phyloP scores from a whole-genome alignment of 1,140 invertebrate species.

The Cyclina sinensis region DNA sequence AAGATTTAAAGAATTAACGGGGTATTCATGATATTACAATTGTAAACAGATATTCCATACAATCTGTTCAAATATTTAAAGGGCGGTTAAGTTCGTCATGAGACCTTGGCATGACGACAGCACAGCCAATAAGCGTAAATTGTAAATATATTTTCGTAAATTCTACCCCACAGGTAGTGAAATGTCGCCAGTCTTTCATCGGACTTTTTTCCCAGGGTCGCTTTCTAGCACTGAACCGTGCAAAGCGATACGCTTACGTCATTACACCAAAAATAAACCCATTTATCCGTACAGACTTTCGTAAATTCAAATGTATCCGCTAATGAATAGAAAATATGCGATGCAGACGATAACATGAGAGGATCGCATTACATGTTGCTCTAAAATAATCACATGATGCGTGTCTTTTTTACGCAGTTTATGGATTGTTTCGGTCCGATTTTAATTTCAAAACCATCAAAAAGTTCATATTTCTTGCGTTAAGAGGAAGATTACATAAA shows the following conservation, averaged over 20 bases:
- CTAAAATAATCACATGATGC: no score
- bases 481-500: no score
- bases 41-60: not conserved
- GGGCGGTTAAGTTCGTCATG: not conserved
- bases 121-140: not conserved
- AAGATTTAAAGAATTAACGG: not conserved
- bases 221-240: not conserved
- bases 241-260: not conserved
- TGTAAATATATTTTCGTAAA: not conserved
- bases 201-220: not conserved
- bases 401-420: no score
- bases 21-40: not conserved
- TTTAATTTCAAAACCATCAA: no score
- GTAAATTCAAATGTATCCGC: not conserved
- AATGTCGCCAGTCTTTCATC: not conserved
- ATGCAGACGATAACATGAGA: not conserved
- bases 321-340: constrained; percentile 17
- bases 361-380: not conserved
- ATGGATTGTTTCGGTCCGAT: no score
- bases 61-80: not conserved
- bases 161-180: not conserved
- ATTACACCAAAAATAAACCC: not conserved
- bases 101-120: not conserved
- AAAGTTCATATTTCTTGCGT: no score
- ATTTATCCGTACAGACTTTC: not conserved